Percentiles rank a stretch among this genome's conserved stretches.
These are phyloP conservation scores for Dendrocincla tyrannina DNA, from an alignment of 2,797 vertebrate species.

Conservation along the genomic window DNA sequence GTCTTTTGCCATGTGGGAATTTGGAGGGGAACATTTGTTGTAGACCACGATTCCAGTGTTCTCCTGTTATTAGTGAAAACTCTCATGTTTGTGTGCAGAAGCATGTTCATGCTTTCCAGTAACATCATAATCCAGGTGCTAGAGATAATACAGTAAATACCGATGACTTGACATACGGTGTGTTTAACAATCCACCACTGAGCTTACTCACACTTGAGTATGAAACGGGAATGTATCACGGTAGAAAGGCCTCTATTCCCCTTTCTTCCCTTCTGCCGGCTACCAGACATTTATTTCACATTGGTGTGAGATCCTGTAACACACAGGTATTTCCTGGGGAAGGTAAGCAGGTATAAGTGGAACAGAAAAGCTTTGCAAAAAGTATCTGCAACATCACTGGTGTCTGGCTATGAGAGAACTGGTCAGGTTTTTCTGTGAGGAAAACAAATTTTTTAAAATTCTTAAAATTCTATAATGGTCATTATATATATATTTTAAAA, in stretches of 20 bases:
- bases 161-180: neutral
- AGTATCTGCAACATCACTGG: neutral
- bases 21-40: neutral
- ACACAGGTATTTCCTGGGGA: slow-evolving; percentile 35
- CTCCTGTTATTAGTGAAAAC: neutral
- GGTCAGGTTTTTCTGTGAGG: neutral
- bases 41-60: neutral
- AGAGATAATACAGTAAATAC: slow-evolving; percentile 39
- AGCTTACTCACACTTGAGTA: neutral
- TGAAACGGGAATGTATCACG: neutral
- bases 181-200: slow-evolving; percentile 10
- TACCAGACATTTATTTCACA: slow-evolving; percentile 29
- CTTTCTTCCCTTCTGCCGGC: neutral
- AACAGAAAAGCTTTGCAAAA: slow-evolving; percentile 17
- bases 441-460: neutral
- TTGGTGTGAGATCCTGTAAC: slow-evolving; percentile 22
- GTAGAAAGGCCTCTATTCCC: neutral
- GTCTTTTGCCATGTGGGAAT: neutral
- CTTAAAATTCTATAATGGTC: neutral
- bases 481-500: neutral
- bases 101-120: neutral
- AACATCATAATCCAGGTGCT: slow-evolving; percentile 44
- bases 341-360: neutral
- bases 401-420: neutral
- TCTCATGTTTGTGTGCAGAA: neutral